Conservation (phyloP, 2,797 vertebrate species). For the Phrynocephalus guinanensis region DNA sequence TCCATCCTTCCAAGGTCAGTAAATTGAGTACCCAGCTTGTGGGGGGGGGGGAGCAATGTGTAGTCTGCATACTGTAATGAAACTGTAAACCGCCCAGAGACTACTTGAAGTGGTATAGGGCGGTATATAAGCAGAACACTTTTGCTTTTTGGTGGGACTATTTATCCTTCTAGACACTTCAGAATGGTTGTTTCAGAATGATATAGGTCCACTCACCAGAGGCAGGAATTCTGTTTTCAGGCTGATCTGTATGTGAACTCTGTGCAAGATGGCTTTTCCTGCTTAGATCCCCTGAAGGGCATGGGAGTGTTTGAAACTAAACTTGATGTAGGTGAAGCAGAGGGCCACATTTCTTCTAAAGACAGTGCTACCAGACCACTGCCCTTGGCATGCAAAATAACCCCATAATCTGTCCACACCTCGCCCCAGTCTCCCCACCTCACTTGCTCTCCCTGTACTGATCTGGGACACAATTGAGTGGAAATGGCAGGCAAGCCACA, state of each 20-base stretch:
- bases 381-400: too few species aligned
- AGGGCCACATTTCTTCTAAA: background rate
- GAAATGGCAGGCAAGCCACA: background rate
- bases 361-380: background rate
- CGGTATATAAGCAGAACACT: too few species aligned
- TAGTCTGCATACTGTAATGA: too few species aligned
- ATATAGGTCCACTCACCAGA: background rate
- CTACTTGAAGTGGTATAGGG: too few species aligned
- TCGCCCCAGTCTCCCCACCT: background rate
- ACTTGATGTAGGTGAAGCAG: background rate
- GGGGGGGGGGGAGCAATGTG: too few species aligned
- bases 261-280: background rate
- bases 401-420: background rate
- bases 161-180: background rate
- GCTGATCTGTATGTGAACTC: background rate
- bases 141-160: too few species aligned
- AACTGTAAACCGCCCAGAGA: too few species aligned
- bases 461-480: background rate
- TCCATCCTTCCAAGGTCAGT: too few species aligned
- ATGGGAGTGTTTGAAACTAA: background rate
- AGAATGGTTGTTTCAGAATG: conserved; percentile 2
- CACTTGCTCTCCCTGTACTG: background rate
- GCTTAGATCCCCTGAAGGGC: background rate
- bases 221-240: background rate
- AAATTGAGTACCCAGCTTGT: too few species aligned